Evolutionary conservation across 2,113 vertebrate genomes (phyloP).

Genomic region (Apteryx owenii): DNA sequence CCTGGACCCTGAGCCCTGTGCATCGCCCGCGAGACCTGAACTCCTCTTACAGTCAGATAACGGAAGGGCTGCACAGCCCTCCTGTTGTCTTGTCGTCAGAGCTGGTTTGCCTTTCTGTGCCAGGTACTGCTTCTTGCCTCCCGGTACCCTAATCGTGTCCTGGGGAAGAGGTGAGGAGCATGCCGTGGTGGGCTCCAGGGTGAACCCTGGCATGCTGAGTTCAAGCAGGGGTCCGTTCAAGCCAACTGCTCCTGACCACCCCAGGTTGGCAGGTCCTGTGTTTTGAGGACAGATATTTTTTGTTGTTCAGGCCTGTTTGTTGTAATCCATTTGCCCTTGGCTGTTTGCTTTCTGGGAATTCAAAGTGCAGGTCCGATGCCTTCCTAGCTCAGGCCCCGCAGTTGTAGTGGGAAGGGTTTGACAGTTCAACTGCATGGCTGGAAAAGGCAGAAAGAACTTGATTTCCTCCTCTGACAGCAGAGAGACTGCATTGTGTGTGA

Average conservation of each 20-base stretch:
- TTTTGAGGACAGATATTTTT: not conserved
- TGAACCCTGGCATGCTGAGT: not conserved
- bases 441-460: not conserved
- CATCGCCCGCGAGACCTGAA: not conserved
- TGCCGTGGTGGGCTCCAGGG: not conserved
- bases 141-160: accelerated
- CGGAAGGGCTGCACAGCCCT: not conserved
- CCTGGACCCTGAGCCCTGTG: not conserved
- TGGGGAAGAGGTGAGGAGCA: accelerated
- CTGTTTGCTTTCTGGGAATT: not conserved
- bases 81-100: not conserved
- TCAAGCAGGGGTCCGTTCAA: not conserved
- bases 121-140: not conserved
- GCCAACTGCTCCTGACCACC: not conserved
- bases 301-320: not conserved
- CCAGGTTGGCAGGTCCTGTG: not conserved
- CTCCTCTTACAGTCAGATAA: not conserved
- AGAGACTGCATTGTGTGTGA: accelerated
- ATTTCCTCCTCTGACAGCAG: not conserved
- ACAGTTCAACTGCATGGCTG: not conserved
- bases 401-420: not conserved
- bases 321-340: not conserved
- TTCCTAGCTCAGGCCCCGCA: not conserved
- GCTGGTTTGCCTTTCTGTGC: not conserved
- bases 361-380: not conserved